Evolutionary conservation across 2,888 invertebrate species (phyloP).

Genomic region (Eledona agricola): DNA sequence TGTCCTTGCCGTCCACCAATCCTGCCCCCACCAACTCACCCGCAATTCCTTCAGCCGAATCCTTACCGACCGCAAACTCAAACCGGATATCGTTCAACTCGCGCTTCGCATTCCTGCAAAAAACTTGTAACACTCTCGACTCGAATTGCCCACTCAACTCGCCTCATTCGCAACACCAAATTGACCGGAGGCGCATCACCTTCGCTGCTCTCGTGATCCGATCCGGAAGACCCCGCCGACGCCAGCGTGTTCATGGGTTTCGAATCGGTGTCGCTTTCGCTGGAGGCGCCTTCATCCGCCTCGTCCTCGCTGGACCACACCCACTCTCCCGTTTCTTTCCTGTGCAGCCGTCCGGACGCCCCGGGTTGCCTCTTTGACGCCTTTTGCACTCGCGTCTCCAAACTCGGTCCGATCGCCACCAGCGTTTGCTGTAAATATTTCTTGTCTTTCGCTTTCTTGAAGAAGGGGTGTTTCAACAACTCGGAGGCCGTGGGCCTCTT

Average conservation of each 20-base stretch:
- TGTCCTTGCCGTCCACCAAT: slow-evolving; percentile 90
- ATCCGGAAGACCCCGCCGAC: slow-evolving; percentile 60
- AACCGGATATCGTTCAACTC: slow-evolving; percentile 98
- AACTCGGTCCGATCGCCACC: slow-evolving; percentile 85
- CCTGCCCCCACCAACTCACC: slow-evolving; percentile 94
- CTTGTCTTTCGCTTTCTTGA: slow-evolving; percentile 96
- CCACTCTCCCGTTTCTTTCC: slow-evolving; percentile 97
- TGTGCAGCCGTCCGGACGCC: slow-evolving; percentile 83
- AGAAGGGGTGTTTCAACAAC: slow-evolving; percentile 95
- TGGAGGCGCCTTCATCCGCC: slow-evolving; percentile 71
- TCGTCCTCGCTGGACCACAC: slow-evolving; percentile 97
- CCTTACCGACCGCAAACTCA: slow-evolving; percentile 91
- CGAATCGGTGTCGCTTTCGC: slow-evolving; percentile 65
- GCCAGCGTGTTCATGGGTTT: slow-evolving; percentile 63
- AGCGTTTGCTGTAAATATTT: slow-evolving; percentile 87
- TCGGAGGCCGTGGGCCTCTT: slow-evolving; percentile 96
- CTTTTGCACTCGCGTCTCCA: slow-evolving; percentile 91
- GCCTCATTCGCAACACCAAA: slow-evolving; percentile 89
- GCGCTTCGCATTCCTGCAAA: slow-evolving; percentile 79
- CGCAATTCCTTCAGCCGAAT: slow-evolving; percentile 92
- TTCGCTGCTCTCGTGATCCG: slow-evolving; percentile 62
- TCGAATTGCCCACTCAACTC: slow-evolving; percentile 37
- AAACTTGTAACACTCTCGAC: too few species aligned
- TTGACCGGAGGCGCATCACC: slow-evolving; percentile 69
- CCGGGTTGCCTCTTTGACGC: slow-evolving; percentile 85